These are phyloP conservation scores for Cotesia typhae DNA, from an alignment of 1,140 invertebrate genomes.

Conservation along the genomic window DNA sequence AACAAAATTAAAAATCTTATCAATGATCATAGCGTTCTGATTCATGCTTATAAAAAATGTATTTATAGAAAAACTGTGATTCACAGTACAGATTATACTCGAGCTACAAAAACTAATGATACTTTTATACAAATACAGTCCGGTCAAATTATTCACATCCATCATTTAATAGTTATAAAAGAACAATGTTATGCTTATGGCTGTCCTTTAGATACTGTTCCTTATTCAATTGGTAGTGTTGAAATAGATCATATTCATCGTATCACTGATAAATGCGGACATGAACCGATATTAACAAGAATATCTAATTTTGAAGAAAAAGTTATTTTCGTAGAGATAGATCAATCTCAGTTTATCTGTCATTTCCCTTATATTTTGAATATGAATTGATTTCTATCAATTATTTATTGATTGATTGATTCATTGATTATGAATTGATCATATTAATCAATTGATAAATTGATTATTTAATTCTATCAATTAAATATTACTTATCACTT, in stretches of 20 bases:
- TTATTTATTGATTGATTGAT: too few species aligned
- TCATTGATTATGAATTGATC: too few species aligned
- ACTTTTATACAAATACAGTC: neutral
- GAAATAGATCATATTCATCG: neutral
- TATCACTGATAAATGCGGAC: neutral
- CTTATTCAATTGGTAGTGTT: neutral
- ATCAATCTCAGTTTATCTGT: conserved; percentile 5
- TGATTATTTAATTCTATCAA: too few species aligned
- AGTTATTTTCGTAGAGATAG: neutral
- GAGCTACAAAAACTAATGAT: conserved; percentile 12
- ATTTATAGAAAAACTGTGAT: neutral
- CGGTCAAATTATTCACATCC: neutral
- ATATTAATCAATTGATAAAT: too few species aligned
- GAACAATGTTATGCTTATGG: conserved; percentile 6
- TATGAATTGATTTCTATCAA: neutral
- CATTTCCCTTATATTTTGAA: neutral
- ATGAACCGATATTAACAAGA: neutral
- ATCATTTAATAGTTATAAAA: neutral
- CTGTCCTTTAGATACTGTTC: neutral
- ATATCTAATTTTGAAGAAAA: conserved; percentile 6
- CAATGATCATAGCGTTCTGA: conserved; percentile 2
- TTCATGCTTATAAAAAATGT: neutral
- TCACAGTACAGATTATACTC: neutral
- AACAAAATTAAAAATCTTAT: neutral
- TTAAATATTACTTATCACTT: too few species aligned